Base-by-base conservation (phyloP, 2,888 invertebrate genomes). In the Mystacides longicornis region DNA sequence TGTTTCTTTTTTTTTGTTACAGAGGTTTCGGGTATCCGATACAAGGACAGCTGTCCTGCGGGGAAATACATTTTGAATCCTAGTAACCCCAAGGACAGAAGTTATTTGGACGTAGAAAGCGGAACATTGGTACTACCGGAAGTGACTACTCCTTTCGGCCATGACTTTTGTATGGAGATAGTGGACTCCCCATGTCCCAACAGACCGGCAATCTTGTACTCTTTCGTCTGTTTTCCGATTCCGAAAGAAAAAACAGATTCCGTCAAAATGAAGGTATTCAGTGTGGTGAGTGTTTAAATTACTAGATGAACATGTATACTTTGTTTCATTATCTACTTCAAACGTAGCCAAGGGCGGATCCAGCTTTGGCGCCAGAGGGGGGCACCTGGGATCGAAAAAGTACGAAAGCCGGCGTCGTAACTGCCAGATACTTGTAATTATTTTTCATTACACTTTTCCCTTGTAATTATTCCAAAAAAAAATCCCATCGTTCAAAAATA, bases 241-340 rank as follows among this genome's bases (percentile, higher is more conserved):
- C 37, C 37, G 16, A 14, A 4, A 20, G 45, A 64, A 52, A 58
- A 62, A 23, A 18, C 54, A 58, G 21, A 20, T 1, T 43, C 23
- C 23, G 73, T 72, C 62, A 67, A 75, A 58, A 75, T 71, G 59
- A 59, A 63, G 21, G 56, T 73, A 23, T 72, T 74, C 5, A 73
- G 74, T 62, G 66, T 73, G 63, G 77, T 77, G 66, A 73, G 72
- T 45, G n/a, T n/a, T n/a, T n/a, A n/a, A n/a, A n/a, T n/a, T n/a
- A n/a, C n/a, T n/a, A n/a, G n/a, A n/a, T n/a, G n/a, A n/a, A n/a
- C n/a, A n/a, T n/a, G n/a, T n/a, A n/a, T n/a, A n/a, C n/a, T n/a
- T n/a, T n/a, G n/a, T n/a, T n/a, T n/a, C n/a, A n/a, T n/a, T n/a
- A n/a, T n/a, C n/a, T n/a, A n/a, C n/a, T n/a, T n/a, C n/a, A n/a